Evolutionary conservation across 1,140 invertebrate species (phyloP), one percentile per base, ranked within the genome.

Genomic region (Linepithema humile): DNA sequence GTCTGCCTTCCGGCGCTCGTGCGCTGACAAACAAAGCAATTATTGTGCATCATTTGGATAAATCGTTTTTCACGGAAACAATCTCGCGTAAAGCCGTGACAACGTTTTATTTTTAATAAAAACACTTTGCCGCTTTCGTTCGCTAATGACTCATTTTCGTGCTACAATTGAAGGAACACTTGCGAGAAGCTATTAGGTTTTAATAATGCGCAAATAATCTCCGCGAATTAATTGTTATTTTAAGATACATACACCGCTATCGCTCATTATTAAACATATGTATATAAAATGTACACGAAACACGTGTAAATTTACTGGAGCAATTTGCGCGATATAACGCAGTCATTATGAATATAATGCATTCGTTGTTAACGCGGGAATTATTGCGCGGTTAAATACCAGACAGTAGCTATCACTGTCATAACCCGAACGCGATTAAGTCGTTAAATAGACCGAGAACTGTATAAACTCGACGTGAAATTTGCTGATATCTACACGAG

Each of bases 381-480:
- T 73, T 60, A 60, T 75, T 45, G 26, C 35, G 15, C 9, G 70
- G 6, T 40, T 57, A 35, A 57, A 73, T 17, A 40, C 20, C 50
- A 50, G 32, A 73, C 35, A 73, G 50, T 55, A 48, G 48, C 48
- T 55, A 55, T 72, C 69, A 72, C 45, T 70, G 67, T 70, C 67
- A 70, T 26, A 26, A 23, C 32, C 45, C 48, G 32, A 7, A 29
- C 32, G 9, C 50, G 50, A 60, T 75, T 75, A 75, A 62, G 45
- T 45, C 72, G 57, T 75, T 75, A 75, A 73, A 75, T 32, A 43
- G 55, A 75, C 38, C 55, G 57, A 40, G 72, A 40, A 60, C 62
- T 62, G 45, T 60, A 45, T 32, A 45, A 20, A n/a, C n/a, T 35
- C 35, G 70, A 57, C 12, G 32, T 55, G n/a, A 72, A 72, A 55